Evolutionary conservation across 2,888 invertebrate genomes (phyloP), one percentile per base, ranked within the genome.

Genomic region (Caenorhabditis wallacei): DNA sequence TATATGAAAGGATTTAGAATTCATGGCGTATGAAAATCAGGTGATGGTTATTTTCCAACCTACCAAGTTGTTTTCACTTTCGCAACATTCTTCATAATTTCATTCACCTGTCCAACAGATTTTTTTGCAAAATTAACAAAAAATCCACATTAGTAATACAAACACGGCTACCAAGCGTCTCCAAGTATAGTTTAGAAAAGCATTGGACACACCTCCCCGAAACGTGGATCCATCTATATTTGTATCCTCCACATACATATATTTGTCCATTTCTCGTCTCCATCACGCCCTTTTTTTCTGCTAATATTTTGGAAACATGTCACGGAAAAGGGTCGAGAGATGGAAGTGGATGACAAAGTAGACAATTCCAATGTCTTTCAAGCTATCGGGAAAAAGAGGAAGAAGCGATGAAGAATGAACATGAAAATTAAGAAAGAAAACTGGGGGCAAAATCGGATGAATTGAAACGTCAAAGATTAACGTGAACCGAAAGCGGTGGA

Each of bases 391-490:
- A 61, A 37, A 48, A 20, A 1, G 43, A 24, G 4, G 30, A 30
- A 30, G 30, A 30, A 30, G 8, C n/a, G 35, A 26, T 46, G 59
- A 59, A 72, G 74, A 69, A 40, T 16, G 30, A 30, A 78, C 69
- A 69, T 78, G 69, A 40, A 78, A 78, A 78, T 69, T 69, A 69
- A 53, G 63, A 69, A 53, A 37, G 43, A 46, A 69, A 69, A 69
- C 61, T 57, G 54, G 59, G 48, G 40, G 40, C 37, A 48, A 63
- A 78, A 78, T 69, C 69, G 63, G 75, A 70, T 69, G 63, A 54
- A 78, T 78, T 78, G 78, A 78, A 78, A 78, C 78, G 78, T 78
- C 78, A 78, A 78, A 78, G 78, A 78, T 78, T 78, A 69, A 78
- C 78, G 78, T 78, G 74, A 64, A 63, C 30, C 16, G 40, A 56